Percentiles rank a stretch among this genome's conserved stretches.
Evolutionary conservation across 2,888 invertebrate genomes (phyloP).

Genomic region (Morpho deidamia): DNA sequence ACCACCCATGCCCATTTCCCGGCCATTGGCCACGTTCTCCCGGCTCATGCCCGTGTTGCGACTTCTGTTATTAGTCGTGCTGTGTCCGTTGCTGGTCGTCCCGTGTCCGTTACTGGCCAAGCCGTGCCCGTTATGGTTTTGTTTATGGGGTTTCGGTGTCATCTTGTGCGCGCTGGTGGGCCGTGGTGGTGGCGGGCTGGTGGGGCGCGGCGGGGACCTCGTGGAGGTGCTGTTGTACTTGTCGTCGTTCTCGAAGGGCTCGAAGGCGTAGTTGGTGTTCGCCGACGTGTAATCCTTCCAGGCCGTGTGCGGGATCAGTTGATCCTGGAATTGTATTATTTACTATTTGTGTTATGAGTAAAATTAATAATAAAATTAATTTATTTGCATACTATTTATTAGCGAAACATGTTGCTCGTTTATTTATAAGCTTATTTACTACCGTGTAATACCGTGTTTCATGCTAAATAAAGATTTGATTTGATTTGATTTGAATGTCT

Average conservation of each 20-base stretch:
- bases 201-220: slow-evolving; percentile 23
- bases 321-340: slow-evolving; percentile 78
- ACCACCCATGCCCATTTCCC: not conserved
- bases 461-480: too few species aligned
- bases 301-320: slow-evolving; percentile 88
- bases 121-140: not conserved
- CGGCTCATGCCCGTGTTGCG: not conserved
- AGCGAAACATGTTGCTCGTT: too few species aligned
- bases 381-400: too few species aligned
- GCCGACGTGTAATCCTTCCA: slow-evolving; percentile 93
- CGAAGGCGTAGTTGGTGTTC: slow-evolving; percentile 94
- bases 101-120: slow-evolving; percentile 6
- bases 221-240: slow-evolving; percentile 70
- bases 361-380: too few species aligned
- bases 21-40: not conserved
- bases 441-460: too few species aligned
- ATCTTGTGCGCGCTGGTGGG: slow-evolving; percentile 25
- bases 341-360: too few species aligned
- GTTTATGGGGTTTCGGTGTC: slow-evolving; percentile 20
- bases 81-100: not conserved
- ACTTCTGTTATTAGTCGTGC: not conserved
- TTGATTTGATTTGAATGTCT: too few species aligned
- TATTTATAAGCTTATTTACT: too few species aligned
- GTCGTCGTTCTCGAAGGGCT: slow-evolving; percentile 90
- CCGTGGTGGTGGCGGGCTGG: slow-evolving; percentile 43